Percentiles rank a stretch among this genome's conserved stretches.
Evolutionary conservation across 2,888 invertebrate genomes (phyloP).

Genomic region (Parnassius mnemosyne): DNA sequence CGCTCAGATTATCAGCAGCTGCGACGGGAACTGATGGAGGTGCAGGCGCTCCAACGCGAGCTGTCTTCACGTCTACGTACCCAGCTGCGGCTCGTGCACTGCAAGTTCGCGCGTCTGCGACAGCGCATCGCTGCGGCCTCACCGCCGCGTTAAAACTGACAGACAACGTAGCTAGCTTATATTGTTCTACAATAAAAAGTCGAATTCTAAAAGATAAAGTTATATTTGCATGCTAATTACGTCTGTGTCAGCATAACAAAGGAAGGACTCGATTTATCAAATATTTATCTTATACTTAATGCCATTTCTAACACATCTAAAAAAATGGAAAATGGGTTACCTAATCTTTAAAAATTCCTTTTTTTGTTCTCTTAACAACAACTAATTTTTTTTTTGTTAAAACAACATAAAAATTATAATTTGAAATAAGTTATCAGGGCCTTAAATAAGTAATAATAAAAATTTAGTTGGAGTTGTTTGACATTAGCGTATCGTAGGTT

Average conservation of each 20-base stretch:
- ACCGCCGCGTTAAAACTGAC: conserved; percentile 48
- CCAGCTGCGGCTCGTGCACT: conserved; percentile 86
- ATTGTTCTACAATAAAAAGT: no score
- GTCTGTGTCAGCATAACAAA: neutral
- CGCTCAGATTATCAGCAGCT: conserved; percentile 90
- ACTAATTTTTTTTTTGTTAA: no score
- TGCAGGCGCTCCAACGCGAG: conserved; percentile 89
- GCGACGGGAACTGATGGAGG: conserved; percentile 88
- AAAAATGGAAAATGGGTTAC: no score
- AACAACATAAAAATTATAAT: no score
- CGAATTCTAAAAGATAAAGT: neutral
- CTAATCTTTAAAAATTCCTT: no score
- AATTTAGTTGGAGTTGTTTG: no score
- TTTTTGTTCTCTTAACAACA: no score
- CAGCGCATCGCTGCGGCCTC: conserved; percentile 83
- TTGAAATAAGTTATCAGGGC: no score
- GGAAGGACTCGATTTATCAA: neutral
- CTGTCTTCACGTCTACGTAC: conserved; percentile 86
- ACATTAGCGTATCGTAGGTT: no score
- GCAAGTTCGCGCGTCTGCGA: conserved; percentile 86
- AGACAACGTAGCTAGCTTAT: neutral
- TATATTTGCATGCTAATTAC: neutral
- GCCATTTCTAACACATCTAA: no score
- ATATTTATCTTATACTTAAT: neutral
- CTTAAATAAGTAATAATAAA: no score